phyloP scores from a whole-genome alignment of 2,113 vertebrate species.

The Poeciliopsis occidentalis region DNA sequence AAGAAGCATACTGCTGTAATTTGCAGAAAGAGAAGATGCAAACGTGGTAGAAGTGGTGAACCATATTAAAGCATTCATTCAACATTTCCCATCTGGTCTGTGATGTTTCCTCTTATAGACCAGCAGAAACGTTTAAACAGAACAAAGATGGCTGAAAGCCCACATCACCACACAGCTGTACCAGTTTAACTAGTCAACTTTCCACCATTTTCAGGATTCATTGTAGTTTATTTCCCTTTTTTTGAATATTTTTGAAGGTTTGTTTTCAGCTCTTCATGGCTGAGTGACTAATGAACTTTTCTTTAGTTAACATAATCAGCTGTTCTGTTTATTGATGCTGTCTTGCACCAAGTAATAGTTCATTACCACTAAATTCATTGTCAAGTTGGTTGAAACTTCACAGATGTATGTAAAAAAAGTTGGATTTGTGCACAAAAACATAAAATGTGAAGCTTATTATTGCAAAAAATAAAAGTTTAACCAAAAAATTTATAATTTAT shows the following conservation, averaged over 20 bases:
- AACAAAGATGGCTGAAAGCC: constrained; percentile 3
- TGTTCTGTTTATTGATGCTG: background rate
- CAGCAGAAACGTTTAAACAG: constrained; percentile 8
- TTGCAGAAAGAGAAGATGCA: no score
- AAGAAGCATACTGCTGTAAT: no score
- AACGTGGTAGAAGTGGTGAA: background rate
- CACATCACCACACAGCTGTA: constrained; percentile 12
- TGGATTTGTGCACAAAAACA: no score
- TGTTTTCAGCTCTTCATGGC: constrained; percentile 18
- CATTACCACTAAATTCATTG: no score
- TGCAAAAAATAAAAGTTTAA: no score
- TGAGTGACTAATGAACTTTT: constrained; percentile 14
- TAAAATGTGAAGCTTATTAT: no score
- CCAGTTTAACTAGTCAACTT: constrained; percentile 43
- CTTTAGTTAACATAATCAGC: background rate
- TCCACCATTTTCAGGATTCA: constrained; percentile 47
- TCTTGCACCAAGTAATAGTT: no score
- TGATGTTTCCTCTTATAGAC: constrained; percentile 29
- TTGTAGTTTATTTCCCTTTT: constrained; percentile 30
- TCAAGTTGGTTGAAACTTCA: no score
- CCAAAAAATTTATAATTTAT: no score
- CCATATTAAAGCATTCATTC: background rate
- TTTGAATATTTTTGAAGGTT: constrained; percentile 26
- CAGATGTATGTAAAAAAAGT: no score
- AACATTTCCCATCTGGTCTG: constrained; percentile 15